Percentiles rank a stretch among this genome's conserved stretches.
Conservation (phyloP, 1,140 invertebrate genomes). For the Protaetia brevitarsis region DNA sequence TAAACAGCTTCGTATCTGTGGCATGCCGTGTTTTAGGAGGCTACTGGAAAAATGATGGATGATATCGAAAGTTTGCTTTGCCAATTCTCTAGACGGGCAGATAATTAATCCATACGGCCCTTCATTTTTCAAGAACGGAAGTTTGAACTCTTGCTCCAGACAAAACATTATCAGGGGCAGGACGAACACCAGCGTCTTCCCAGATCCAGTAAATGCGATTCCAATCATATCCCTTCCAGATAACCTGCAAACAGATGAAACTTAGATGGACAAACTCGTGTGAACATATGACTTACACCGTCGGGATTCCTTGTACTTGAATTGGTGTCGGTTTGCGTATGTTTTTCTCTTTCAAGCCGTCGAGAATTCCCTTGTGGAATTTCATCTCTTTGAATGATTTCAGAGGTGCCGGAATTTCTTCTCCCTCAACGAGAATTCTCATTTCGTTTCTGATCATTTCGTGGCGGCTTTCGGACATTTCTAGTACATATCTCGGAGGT, state of each 20-base stretch:
- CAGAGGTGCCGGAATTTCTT: conserved; percentile 87
- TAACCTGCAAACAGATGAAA: conserved; percentile 55
- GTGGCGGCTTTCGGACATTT: conserved; percentile 66
- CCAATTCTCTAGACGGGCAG: conserved; percentile 96
- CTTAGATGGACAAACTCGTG: background rate
- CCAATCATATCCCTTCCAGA: conserved; percentile 97
- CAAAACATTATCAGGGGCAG: conserved; percentile 97
- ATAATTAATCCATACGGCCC: conserved; percentile 98
- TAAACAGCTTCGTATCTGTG: conserved; percentile 81
- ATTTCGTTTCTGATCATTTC: conserved; percentile 78
- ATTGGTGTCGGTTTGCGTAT: conserved; percentile 93
- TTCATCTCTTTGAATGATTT: conserved; percentile 94
- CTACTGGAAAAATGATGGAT: conserved; percentile 79
- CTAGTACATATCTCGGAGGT: conserved; percentile 76
- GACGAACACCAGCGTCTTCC: conserved; percentile 97
- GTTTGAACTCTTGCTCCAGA: conserved; percentile 89
- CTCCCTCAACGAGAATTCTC: conserved; percentile 92
- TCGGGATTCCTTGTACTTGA: conserved; percentile 97
- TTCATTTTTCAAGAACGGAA: conserved; percentile 89
- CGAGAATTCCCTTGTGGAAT: conserved; percentile 81
- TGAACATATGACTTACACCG: conserved; percentile 61
- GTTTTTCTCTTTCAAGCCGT: conserved; percentile 76
- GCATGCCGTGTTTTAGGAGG: conserved; percentile 68
- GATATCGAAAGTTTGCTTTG: conserved; percentile 95
- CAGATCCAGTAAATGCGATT: conserved; percentile 97